Base-by-base conservation (phyloP, 2,113 vertebrate species). In the Centropus bengalensis region DNA sequence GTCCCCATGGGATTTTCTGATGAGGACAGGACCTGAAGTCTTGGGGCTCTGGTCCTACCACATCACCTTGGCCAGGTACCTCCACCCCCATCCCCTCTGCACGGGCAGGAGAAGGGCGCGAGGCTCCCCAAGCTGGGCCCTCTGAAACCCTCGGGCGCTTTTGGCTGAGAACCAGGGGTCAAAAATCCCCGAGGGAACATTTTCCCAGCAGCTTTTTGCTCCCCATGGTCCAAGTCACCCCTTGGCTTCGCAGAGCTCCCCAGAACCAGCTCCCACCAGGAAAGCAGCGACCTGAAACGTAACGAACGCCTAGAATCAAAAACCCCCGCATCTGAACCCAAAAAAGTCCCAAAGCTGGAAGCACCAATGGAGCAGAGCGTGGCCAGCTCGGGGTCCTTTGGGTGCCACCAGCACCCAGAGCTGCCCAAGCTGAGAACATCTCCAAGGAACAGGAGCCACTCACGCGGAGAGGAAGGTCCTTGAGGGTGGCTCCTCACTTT, bases 111-210 rank as follows among this genome's bases (percentile, higher is more conserved):
- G 49, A 21, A 33, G 60, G 40, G 11, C 42, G 4, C 12, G 24
- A 3, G 38, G 8, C 32, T 3, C 64, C 16, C 33, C 4, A 1
- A 9, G 54, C 36, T 9, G 44, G 44, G 9, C 14, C 32, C n/a
- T 12, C 55, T 11, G 36, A 14, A 68, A 30, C 28, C 16, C 36
- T 9, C 45, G 2, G 54, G 9, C 7, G 14, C 24, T 27, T 52
- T 13, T 14, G 1, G 30, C 3, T 2, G 47, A 18, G 44, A 13
- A 44, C 44, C 32, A n/a, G 33, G 20, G 16, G 26, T 30, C 56
- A 52, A 71, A 60, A 44, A 44, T 0, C 19, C 66, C 9, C 3
- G 1, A 6, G 10, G 20, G 10, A 20, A 3, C 2, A 9, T 20
- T 30, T 9, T 44, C 24, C 12, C 30, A 10, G 23, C 4, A 45